Base-by-base conservation (phyloP, 2,113 vertebrate genomes). In the Ariopsis seemanni region DNA sequence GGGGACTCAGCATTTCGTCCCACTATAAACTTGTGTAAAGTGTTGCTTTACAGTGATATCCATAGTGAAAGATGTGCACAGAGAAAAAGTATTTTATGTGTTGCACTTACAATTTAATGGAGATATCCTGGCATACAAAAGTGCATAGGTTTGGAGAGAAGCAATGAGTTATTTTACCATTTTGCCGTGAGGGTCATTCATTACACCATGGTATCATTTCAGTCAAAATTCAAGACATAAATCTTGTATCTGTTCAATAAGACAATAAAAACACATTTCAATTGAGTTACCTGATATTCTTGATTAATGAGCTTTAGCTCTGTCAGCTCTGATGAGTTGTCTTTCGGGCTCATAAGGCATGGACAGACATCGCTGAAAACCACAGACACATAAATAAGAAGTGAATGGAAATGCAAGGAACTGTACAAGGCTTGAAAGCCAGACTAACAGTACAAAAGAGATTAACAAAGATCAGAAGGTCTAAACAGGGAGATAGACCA, bases 221-320 rank as follows among this genome's bases (percentile, higher is more conserved):
- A 8, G 17, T 50, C 7, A 9, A 74, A 50, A 74, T 48, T 74
- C 1, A 17, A 71, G 34, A 11, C n/a, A 77, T 20, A 55, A 27
- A 7, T n/a, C 22, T 27, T 27, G 75, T 14, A 78, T 52, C 6
- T 12, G 4, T 52, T 50, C 25, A 9, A 8, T 77, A 22, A 77
- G 20, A n/a, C 74, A 55, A 79, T 17, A 17, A 34, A 34, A 48
- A 7, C 2, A 25, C 10, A 63, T 82, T 82, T 65, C 4, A 65
- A 14, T 50, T 1, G 5, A 50, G 9, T 50, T 92, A 97, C 97
- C 97, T 99, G 97, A 90, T 97, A 96, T 79, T 96, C 88, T 81
- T 90, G 94, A 92, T 97, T 99, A 87, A 97, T 86, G 85, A 91
- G 93, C 91, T 93, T 94, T 0, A 97, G 93, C 87, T 97, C 93